These are phyloP conservation scores for Andrena cerasifolii DNA, from an alignment of 1,140 invertebrate species.

Conservation along the genomic window DNA sequence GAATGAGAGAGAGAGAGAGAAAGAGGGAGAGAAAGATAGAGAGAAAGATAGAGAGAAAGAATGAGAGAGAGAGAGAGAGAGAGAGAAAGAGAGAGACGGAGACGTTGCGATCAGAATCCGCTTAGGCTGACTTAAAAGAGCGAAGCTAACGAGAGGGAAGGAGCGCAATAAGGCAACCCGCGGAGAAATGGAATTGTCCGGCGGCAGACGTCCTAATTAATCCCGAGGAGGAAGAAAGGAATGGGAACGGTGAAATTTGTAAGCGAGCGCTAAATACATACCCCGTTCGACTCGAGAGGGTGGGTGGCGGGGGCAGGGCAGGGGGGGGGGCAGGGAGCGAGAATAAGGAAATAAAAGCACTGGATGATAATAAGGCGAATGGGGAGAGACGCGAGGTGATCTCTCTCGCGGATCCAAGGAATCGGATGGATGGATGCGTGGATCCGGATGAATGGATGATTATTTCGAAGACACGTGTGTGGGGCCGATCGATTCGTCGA, in stretches of 20 bases:
- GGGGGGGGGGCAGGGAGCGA: background rate
- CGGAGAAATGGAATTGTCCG: constrained; percentile 43
- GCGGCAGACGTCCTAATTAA: constrained; percentile 50
- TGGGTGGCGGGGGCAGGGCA: background rate
- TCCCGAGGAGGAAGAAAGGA: background rate
- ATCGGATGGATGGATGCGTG: constrained; percentile 42
- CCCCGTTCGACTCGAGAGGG: constrained; percentile 5
- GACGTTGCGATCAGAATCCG: constrained; percentile 40
- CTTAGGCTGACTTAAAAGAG: constrained; percentile 39
- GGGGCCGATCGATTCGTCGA: constrained; percentile 7
- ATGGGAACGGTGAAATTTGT: constrained; percentile 23
- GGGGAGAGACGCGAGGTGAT: background rate
- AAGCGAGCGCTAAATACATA: constrained; percentile 38
- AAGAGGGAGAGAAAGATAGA: background rate
- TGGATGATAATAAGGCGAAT: background rate
- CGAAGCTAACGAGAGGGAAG: background rate
- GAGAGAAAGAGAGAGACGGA: background rate
- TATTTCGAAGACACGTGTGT: constrained; percentile 29
- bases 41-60: constrained; percentile 12
- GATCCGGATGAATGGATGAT: constrained; percentile 35
- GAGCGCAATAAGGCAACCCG: constrained; percentile 33
- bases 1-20: background rate
- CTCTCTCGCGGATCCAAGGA: constrained; percentile 34
- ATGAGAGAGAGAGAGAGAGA: background rate
- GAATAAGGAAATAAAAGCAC: background rate